These are phyloP conservation scores for Folsomia manolachei DNA, from an alignment of 2,888 invertebrate genomes.

Conservation along the genomic window DNA sequence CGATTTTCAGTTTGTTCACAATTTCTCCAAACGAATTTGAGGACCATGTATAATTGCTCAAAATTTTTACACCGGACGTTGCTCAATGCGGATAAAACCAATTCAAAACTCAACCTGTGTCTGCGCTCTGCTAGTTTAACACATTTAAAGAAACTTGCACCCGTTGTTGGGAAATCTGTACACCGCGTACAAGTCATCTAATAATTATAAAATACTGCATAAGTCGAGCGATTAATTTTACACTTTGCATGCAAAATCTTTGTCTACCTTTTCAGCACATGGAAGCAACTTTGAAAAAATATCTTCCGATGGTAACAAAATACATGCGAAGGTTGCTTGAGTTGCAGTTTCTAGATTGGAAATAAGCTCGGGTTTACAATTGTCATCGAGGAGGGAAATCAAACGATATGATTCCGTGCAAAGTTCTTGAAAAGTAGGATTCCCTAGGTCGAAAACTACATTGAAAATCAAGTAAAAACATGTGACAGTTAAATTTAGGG, in stretches of 20 bases:
- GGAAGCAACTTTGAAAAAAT: not conserved
- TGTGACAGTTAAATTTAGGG: too few relatives aligned
- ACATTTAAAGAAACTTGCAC: slow-evolving; percentile 35
- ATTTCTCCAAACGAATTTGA: slow-evolving; percentile 40
- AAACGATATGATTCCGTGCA: slow-evolving; percentile 31
- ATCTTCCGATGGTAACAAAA: not conserved
- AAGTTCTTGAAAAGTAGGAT: slow-evolving; percentile 15
- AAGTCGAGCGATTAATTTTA: slow-evolving; percentile 4
- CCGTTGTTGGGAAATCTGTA: slow-evolving; percentile 35
- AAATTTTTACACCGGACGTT: slow-evolving; percentile 18
- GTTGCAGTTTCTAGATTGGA: not conserved
- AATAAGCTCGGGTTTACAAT: not conserved
- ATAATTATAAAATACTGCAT: too few relatives aligned
- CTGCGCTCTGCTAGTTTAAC: slow-evolving; percentile 31
- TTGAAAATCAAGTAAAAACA: too few relatives aligned
- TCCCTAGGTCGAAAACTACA: slow-evolving; percentile 3
- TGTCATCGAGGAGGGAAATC: not conserved
- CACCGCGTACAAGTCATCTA: slow-evolving; percentile 10
- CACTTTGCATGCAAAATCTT: too few relatives aligned
- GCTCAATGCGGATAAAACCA: slow-evolving; percentile 34
- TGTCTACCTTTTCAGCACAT: not conserved
- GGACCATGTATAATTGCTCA: slow-evolving; percentile 23
- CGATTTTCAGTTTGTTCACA: slow-evolving; percentile 28
- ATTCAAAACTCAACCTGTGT: slow-evolving; percentile 35
- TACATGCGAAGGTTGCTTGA: slow-evolving; percentile 6